Evolutionary conservation across 2,113 vertebrate genomes (phyloP).

Genomic region (Alligator sinensis): DNA sequence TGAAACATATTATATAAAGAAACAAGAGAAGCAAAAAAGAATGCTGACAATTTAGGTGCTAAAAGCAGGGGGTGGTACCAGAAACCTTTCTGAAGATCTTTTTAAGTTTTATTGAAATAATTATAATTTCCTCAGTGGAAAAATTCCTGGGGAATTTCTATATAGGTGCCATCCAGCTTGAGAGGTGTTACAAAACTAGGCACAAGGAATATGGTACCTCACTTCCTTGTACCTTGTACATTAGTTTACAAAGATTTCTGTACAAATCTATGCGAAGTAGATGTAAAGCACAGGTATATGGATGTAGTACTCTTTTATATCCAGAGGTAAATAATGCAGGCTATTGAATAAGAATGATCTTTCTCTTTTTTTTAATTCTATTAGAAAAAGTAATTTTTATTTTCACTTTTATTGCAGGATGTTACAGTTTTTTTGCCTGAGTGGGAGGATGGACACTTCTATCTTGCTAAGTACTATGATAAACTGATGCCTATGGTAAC

Average conservation of each 20-base stretch:
- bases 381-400: neutral
- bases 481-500: conserved; percentile 99
- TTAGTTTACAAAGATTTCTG: neutral
- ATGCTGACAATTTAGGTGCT: neutral
- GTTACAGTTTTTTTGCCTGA: conserved; percentile 93
- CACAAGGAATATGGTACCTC: neutral
- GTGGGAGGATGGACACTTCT: conserved; percentile 99
- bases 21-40: neutral
- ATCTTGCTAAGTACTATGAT: conserved; percentile 98
- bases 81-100: neutral
- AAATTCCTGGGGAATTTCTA: neutral
- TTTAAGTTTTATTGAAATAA: neutral
- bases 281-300: neutral
- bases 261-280: neutral
- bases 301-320: neutral
- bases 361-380: neutral
- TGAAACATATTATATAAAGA: neutral
- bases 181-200: neutral
- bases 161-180: neutral
- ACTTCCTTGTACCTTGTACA: neutral
- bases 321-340: neutral
- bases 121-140: neutral
- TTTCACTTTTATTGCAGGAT: conserved; percentile 82
- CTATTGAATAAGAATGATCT: neutral
- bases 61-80: neutral